phyloP scores from a whole-genome alignment of 2,113 vertebrate genomes.

The Saimiri boliviensis region DNA sequence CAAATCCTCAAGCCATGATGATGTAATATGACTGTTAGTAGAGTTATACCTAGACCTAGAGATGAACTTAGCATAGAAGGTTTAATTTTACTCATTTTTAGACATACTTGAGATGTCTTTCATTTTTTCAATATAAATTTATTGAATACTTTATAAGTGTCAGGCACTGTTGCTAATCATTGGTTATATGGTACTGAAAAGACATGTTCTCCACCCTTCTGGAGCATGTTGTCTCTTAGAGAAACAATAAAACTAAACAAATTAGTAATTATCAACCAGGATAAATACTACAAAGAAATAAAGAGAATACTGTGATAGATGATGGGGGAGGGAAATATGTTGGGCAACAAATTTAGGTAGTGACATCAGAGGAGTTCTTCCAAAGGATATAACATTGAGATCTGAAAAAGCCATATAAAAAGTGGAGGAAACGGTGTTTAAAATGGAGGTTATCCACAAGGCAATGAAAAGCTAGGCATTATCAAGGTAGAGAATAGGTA shows the following conservation, averaged over 20 bases:
- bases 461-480: too few relatives aligned
- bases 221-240: background rate
- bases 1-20: background rate
- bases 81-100: background rate
- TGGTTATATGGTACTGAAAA: background rate
- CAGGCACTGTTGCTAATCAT: background rate
- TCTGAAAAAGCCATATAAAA: background rate
- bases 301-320: background rate
- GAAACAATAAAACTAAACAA: background rate
- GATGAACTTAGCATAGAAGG: background rate
- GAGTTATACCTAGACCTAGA: background rate
- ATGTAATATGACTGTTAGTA: background rate
- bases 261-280: background rate
- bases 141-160: background rate
- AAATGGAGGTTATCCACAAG: background rate
- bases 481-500: background rate
- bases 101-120: background rate
- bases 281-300: background rate
- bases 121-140: background rate
- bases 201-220: background rate
- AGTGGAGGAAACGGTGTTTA: background rate
- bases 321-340: background rate
- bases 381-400: background rate
- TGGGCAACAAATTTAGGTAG: background rate
- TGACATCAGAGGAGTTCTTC: conserved; percentile 46